Base-by-base conservation (phyloP, 2,888 invertebrate genomes). In the Nemurella pictetii region DNA sequence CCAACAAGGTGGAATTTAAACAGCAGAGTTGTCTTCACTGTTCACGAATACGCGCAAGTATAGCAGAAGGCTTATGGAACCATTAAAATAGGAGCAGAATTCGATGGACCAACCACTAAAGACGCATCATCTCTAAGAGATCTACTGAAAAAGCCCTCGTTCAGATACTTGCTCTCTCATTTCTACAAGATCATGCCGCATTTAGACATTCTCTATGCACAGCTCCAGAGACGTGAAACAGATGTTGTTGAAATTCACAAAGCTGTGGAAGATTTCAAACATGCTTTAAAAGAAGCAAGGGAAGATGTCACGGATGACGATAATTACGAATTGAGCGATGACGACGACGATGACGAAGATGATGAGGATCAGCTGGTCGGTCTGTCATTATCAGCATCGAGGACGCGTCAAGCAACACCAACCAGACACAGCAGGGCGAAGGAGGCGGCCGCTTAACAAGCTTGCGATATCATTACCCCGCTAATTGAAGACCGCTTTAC, bases 111-210 rank as follows among this genome's bases (percentile, higher is more conserved):
- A 36, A 20, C 73, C 84, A 85, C 84, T 85, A 20, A 28, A 4
- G 30, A 36, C 78, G 7, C 30, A 36, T 9, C n/a, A n/a, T n/a
- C n/a, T n/a, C n/a, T n/a, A n/a, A 15, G 7, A 26, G 74, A 81
- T n/a, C 28, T 27, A n/a, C 72, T 86, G 15, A 3, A 77, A 4
- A 36, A 85, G 1, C 28, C 84, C 15, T 83, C 72, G 9, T 88
- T 89, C 84, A 85, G 84, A 30, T 89, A 87, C 87, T 88, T 88
- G 88, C 85, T 89, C 77, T 86, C 84, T 26, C 85, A 87, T 86
- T 88, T 88, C 84, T 86, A 88, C 85, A 86, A 84, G 83, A 84
- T 88, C 28, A 88, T 88, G 88, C 87, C 88, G n/a, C 87, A 88
- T 78, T 87, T 87, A 0, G 87, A 88, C 83, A 86, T 87, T 9